Conservation (phyloP, 2,797 vertebrate species). For the Eptatretus atami region DNA sequence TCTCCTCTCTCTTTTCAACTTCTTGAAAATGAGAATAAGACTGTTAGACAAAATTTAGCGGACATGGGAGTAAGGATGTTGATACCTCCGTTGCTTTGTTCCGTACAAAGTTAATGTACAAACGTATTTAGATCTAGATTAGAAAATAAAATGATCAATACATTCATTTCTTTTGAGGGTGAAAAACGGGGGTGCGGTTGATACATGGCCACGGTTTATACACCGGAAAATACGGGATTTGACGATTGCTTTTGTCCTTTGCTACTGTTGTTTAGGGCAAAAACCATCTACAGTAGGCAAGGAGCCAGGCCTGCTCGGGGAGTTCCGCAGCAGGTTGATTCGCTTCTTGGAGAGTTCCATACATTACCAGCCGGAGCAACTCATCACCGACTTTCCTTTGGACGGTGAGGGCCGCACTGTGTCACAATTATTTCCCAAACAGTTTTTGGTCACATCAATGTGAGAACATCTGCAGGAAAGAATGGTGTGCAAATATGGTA, state of each 20-base stretch:
- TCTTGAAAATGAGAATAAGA: too few species aligned
- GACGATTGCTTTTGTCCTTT: not conserved
- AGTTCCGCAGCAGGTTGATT: constrained; percentile 49
- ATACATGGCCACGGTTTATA: too few species aligned
- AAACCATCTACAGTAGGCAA: constrained; percentile 38
- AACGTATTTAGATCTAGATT: too few species aligned
- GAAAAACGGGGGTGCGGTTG: too few species aligned
- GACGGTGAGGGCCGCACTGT: constrained; percentile 29
- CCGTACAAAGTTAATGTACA: too few species aligned
- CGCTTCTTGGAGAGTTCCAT: constrained; percentile 48
- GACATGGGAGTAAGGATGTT: too few species aligned
- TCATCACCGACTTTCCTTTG: constrained; percentile 88
- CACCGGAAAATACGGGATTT: not conserved
- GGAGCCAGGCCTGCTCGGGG: constrained; percentile 50
- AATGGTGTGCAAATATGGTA: not conserved
- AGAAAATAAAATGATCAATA: too few species aligned
- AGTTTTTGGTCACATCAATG: constrained; percentile 6
- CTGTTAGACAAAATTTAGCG: too few species aligned
- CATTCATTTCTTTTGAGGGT: too few species aligned
- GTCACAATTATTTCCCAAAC: too few species aligned
- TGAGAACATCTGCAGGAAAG: not conserved
- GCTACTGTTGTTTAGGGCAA: constrained; percentile 18
- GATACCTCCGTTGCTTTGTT: too few species aligned
- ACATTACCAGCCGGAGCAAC: constrained; percentile 46
- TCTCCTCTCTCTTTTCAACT: too few species aligned